A percentile compares a stretch with the other conserved stretches of the same genome.
These are phyloP conservation scores for Alca torda DNA, from an alignment of 2,797 vertebrate species.

Conservation along the genomic window DNA sequence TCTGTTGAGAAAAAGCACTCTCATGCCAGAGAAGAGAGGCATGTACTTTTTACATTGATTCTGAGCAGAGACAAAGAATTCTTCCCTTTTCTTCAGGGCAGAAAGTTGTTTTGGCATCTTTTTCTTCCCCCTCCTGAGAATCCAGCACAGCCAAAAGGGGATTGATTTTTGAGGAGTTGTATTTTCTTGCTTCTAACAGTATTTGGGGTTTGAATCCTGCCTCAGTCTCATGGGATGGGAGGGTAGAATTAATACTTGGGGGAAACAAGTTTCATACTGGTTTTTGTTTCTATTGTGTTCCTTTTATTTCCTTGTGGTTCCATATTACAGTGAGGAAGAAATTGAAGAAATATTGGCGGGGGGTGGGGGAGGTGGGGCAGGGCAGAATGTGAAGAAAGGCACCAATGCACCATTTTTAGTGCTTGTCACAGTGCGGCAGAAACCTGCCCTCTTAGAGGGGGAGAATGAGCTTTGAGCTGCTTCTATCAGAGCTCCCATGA, in stretches of 20 bases:
- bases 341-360: neutral
- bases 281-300: neutral
- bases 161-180: neutral
- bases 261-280: neutral
- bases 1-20: neutral
- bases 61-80: neutral
- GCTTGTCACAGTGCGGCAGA: neutral
- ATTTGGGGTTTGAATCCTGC: neutral
- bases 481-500: neutral
- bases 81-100: neutral
- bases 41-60: neutral
- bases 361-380: no score
- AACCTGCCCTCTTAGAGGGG: neutral
- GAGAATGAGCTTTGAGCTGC: neutral
- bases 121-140: neutral
- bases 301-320: neutral
- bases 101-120: neutral
- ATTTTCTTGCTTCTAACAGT: neutral
- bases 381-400: neutral
- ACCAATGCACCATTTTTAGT: neutral
- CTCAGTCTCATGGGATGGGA: neutral
- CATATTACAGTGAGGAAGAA: neutral
- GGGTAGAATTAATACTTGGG: neutral
- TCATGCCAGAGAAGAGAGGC: neutral
- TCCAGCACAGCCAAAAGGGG: neutral